Conservation (phyloP, 1,140 invertebrate species). For the Mizuhopecten yessoensis region DNA sequence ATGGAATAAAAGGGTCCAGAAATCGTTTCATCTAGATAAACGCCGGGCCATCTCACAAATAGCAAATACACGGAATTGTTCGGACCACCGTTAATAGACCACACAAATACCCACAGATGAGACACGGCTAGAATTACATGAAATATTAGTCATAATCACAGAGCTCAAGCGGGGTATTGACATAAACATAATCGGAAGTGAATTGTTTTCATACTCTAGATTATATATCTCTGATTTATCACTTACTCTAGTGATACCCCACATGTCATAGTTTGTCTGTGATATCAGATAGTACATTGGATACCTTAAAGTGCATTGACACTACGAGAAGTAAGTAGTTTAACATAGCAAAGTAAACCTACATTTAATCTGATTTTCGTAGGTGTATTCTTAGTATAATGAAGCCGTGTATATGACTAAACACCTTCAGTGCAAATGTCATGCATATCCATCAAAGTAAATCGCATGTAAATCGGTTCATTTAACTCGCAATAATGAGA, state of each 20-base stretch:
- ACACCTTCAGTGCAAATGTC: too few species aligned
- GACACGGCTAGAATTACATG: not conserved
- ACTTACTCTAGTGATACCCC: constrained; percentile 6
- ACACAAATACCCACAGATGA: not conserved
- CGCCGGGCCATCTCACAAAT: not conserved
- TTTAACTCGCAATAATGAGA: too few species aligned
- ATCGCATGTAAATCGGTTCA: too few species aligned
- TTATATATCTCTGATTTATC: not conserved
- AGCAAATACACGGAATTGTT: not conserved
- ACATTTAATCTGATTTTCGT: too few species aligned
- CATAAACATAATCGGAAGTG: not conserved
- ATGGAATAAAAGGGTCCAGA: not conserved
- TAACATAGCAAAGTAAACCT: too few species aligned
- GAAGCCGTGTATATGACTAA: too few species aligned
- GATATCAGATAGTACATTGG: not conserved
- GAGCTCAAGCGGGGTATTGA: not conserved
- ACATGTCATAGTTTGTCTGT: not conserved
- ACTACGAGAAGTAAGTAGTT: too few species aligned
- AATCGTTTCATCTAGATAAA: constrained; percentile 6
- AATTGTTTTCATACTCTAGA: not conserved
- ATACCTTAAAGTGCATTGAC: not conserved
- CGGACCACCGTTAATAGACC: not conserved
- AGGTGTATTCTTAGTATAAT: too few species aligned
- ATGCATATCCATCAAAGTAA: too few species aligned
- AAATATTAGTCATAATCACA: not conserved